These are phyloP conservation scores for Drosophila fuyamai DNA, from an alignment of 1,140 invertebrate genomes.

Conservation along the genomic window DNA sequence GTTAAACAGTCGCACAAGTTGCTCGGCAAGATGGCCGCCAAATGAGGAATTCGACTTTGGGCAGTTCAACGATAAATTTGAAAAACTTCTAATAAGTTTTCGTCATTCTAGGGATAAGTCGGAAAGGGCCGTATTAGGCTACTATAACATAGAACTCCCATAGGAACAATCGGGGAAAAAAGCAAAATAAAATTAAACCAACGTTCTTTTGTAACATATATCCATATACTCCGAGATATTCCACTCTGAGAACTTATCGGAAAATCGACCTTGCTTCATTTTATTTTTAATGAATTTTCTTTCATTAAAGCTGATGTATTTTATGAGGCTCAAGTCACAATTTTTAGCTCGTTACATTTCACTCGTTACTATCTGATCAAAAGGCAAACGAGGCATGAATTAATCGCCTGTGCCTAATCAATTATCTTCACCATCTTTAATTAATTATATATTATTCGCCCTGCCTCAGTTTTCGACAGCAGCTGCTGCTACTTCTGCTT, in stretches of 20 bases:
- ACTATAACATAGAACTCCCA: no score
- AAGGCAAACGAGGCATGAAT: constrained; percentile 65
- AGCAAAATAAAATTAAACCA: no score
- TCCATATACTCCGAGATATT: no score
- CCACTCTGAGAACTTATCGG: no score
- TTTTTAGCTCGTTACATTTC: constrained; percentile 28
- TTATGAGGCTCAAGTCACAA: background rate
- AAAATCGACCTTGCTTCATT: no score
- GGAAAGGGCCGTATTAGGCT: no score
- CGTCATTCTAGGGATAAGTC: no score
- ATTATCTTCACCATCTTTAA: constrained; percentile 84
- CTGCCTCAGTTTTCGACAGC: constrained; percentile 66
- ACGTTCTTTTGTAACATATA: no score
- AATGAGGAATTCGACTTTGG: constrained; percentile 8
- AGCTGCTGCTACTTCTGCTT: constrained; percentile 41
- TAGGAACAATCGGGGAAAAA: no score
- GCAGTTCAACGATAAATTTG: background rate
- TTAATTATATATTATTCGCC: constrained; percentile 84
- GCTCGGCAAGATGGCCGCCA: constrained; percentile 7
- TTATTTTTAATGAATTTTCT: constrained; percentile 2
- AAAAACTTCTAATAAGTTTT: no score
- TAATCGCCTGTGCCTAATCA: constrained; percentile 83
- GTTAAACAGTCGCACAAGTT: constrained; percentile 61
- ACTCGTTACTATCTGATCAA: constrained; percentile 37
- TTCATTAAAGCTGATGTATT: background rate